Evolutionary conservation across 2,888 invertebrate species (phyloP).

Genomic region (Magallana nippona): DNA sequence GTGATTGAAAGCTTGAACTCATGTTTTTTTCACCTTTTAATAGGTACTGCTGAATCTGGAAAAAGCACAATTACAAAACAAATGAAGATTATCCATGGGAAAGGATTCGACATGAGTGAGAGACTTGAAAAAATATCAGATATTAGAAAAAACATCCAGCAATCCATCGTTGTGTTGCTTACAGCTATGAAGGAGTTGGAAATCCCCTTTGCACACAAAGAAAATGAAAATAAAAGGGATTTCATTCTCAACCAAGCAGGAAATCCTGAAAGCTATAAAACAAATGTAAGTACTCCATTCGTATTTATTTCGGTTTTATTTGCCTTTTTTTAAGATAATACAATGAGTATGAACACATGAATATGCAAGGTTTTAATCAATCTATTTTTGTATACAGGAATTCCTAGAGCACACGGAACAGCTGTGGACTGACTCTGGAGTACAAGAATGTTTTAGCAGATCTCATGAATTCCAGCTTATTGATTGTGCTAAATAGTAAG

Average conservation of each 20-base stretch:
- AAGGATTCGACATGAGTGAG: conserved; percentile 85
- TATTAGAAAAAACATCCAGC: conserved; percentile 88
- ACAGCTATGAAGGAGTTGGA: conserved; percentile 75
- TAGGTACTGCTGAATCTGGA: conserved; percentile 88
- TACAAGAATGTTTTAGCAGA: conserved; percentile 86
- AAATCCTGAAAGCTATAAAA: conserved; percentile 58
- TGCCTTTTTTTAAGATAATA: background rate
- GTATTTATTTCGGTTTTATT: background rate
- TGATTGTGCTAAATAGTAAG: conserved; percentile 91
- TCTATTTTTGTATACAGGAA: conserved; percentile 82
- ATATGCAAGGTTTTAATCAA: background rate
- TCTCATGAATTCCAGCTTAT: conserved; percentile 90
- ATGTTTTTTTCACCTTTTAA: background rate
- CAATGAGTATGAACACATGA: background rate
- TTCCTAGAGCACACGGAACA: conserved; percentile 86
- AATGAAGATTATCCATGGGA: conserved; percentile 91
- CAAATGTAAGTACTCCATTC: conserved; percentile 59
- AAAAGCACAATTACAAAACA: conserved; percentile 93
- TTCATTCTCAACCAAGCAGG: conserved; percentile 72
- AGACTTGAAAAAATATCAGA: conserved; percentile 80
- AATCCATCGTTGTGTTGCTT: conserved; percentile 84
- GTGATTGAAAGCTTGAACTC: no score
- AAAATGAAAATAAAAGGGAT: conserved; percentile 80
- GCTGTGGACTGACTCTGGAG: conserved; percentile 87
- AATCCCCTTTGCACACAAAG: conserved; percentile 80